Evolutionary conservation across 2,888 invertebrate species (phyloP).

Genomic region (Megaustenia siamemsis): DNA sequence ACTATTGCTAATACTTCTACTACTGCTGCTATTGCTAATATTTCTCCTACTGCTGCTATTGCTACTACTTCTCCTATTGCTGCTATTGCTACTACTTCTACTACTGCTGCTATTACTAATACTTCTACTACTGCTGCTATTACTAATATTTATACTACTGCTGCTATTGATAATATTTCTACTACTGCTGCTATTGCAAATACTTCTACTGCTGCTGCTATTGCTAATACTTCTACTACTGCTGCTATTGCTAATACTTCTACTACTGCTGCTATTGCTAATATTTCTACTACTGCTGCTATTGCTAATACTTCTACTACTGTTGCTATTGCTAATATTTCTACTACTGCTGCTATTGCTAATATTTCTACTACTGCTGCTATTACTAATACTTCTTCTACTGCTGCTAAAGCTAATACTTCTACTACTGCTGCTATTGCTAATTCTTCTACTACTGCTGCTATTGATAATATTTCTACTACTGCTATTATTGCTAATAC

Average conservation of each 20-base stretch:
- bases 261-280: neutral
- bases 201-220: neutral
- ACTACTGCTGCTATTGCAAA: neutral
- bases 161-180: neutral
- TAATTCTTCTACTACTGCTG: neutral
- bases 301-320: neutral
- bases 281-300: neutral
- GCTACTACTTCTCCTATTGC: neutral
- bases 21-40: neutral
- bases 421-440: neutral
- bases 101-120: neutral
- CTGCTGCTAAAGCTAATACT: neutral
- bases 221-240: neutral
- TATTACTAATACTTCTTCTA: neutral
- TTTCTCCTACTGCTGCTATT: neutral
- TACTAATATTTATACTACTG: neutral
- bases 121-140: neutral
- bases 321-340: neutral
- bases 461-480: neutral
- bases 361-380: neutral
- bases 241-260: neutral
- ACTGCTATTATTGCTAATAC: neutral
- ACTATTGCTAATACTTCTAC: neutral
- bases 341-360: neutral
- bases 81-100: neutral